Evolutionary conservation across 2,888 invertebrate genomes (phyloP).

Genomic region (Epirrhoe tristata): DNA sequence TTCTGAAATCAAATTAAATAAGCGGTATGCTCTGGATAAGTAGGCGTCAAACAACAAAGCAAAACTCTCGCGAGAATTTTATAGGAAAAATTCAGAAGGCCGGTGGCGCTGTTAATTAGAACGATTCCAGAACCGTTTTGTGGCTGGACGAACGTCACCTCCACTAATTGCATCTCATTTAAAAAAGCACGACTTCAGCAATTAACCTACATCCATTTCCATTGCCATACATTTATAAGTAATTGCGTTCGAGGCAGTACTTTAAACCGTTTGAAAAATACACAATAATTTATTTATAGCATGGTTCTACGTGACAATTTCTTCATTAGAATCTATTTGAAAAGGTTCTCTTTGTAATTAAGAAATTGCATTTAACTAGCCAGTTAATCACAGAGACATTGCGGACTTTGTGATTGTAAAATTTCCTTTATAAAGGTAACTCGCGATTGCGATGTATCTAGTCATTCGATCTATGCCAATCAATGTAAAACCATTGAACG

Average conservation of each 20-base stretch:
- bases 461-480: conserved; percentile 1
- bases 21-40: conserved; percentile 11
- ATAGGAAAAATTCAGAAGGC: conserved; percentile 38
- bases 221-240: conserved; percentile 36
- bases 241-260: conserved; percentile 17
- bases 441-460: neutral
- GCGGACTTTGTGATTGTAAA: conserved; percentile 14
- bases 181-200: conserved; percentile 63
- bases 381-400: conserved; percentile 31
- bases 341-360: conserved; percentile 42
- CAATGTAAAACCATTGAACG: neutral
- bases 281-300: conserved; percentile 30
- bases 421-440: neutral
- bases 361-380: conserved; percentile 39
- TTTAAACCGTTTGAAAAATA: conserved; percentile 32
- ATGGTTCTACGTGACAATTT: conserved; percentile 28
- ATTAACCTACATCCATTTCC: conserved; percentile 68
- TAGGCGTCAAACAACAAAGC: conserved; percentile 35
- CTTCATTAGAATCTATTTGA: conserved; percentile 27
- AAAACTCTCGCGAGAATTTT: conserved; percentile 41
- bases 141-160: conserved; percentile 57
- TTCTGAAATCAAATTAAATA: conserved; percentile 18
- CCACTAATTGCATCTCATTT: conserved; percentile 73
- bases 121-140: conserved; percentile 58
- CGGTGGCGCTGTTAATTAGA: conserved; percentile 60